Conservation (phyloP, 2,888 invertebrate species). For the Ypsolopha scabrella region DNA sequence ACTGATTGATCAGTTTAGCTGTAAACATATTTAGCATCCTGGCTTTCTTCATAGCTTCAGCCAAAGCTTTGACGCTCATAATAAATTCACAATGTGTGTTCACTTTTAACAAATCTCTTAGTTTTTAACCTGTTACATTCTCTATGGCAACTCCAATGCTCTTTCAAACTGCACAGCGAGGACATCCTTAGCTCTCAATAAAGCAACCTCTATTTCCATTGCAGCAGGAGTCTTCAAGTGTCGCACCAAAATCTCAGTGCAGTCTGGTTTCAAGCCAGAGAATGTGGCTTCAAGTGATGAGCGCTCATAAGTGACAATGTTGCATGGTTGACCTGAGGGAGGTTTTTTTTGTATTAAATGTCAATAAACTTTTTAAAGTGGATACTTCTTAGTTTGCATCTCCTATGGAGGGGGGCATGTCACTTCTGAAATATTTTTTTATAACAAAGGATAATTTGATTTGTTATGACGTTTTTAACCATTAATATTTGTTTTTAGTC, state of each 20-base stretch:
- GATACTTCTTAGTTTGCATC: too few relatives aligned
- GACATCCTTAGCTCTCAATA: conserved; percentile 44
- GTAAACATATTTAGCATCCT: too few relatives aligned
- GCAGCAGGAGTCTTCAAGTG: conserved; percentile 42
- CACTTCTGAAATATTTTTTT: too few relatives aligned
- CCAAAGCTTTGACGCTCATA: too few relatives aligned
- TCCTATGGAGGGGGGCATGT: too few relatives aligned
- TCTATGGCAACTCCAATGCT: conserved; percentile 9
- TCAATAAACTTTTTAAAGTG: background rate
- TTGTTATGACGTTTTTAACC: too few relatives aligned
- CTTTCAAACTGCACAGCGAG: conserved; percentile 40
- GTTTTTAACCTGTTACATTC: background rate
- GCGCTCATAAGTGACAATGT: conserved; percentile 44
- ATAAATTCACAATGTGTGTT: too few relatives aligned
- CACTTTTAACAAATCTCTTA: too few relatives aligned
- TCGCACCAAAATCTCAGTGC: conserved; percentile 36
- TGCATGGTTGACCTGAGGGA: conserved; percentile 39
- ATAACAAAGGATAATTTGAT: too few relatives aligned
- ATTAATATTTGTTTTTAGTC: too few relatives aligned
- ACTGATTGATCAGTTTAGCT: too few relatives aligned
- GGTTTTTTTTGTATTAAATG: background rate
- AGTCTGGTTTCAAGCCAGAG: conserved; percentile 42
- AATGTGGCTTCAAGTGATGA: conserved; percentile 37
- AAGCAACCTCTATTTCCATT: conserved; percentile 30
- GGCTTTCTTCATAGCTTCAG: too few relatives aligned